A percentile compares a stretch with the other conserved stretches of the same genome.
Evolutionary conservation across 2,888 invertebrate genomes (phyloP).

Genomic region (Drosophila gaucha): DNA sequence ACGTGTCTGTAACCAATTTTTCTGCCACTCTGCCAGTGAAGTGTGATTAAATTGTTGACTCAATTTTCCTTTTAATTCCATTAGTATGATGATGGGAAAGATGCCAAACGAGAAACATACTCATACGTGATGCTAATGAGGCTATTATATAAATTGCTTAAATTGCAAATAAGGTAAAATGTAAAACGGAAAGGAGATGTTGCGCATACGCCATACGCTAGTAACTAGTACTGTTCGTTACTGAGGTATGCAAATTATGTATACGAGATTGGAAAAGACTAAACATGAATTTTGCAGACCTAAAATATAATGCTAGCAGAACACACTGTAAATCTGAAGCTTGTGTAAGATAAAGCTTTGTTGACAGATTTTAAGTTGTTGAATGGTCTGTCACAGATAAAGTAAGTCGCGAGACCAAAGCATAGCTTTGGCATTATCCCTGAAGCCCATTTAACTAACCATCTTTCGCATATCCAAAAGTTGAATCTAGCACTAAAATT

Average conservation of each 20-base stretch:
- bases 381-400: neutral
- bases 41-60: constrained; percentile 65
- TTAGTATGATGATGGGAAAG: constrained; percentile 70
- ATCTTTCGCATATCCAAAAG: neutral
- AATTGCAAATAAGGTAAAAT: constrained; percentile 73
- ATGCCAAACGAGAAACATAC: constrained; percentile 1
- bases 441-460: neutral
- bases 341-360: neutral
- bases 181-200: constrained; percentile 43
- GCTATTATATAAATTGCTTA: constrained; percentile 76
- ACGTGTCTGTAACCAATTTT: constrained; percentile 44
- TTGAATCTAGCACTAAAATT: neutral
- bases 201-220: constrained; percentile 40
- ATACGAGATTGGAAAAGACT: constrained; percentile 32
- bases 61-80: constrained; percentile 76
- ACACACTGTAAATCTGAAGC: neutral
- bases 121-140: constrained; percentile 63
- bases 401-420: too few relatives aligned
- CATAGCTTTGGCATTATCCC: neutral
- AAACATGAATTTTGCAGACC: constrained; percentile 26
- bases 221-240: constrained; percentile 23
- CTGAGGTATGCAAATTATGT: constrained; percentile 41
- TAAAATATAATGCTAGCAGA: constrained; percentile 10
- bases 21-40: constrained; percentile 19
- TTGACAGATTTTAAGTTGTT: too few relatives aligned